Percentiles rank a stretch among this genome's conserved stretches.
Conservation (phyloP, 2,797 vertebrate species). For the Thaleichthys pacificus region DNA sequence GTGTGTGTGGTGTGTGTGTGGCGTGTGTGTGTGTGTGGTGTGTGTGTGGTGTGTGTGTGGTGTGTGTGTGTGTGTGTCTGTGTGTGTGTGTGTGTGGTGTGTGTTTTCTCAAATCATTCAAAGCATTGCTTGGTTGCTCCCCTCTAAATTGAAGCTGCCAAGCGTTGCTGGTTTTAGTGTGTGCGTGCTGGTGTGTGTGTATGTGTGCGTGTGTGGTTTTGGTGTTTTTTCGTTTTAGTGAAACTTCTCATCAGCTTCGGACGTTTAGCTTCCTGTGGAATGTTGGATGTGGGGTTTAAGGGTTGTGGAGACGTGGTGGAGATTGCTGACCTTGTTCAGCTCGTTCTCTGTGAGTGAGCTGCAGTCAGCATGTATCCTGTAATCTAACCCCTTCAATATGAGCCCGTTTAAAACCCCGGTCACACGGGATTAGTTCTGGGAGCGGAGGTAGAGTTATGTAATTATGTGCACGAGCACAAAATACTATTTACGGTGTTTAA, state of each 20-base stretch:
- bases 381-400: too few species aligned
- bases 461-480: too few species aligned
- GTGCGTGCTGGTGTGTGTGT: too few species aligned
- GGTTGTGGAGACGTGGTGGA: conserved; percentile 46
- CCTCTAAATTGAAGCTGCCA: conserved; percentile 39
- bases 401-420: too few species aligned
- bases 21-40: conserved; percentile 3
- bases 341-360: conserved; percentile 11
- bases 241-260: conserved; percentile 50
- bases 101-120: conserved; percentile 30
- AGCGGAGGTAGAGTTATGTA: too few species aligned
- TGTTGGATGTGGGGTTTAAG: conserved; percentile 38
- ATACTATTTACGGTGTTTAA: too few species aligned
- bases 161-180: conserved; percentile 28
- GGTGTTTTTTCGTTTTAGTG: conserved; percentile 40
- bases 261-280: conserved; percentile 45
- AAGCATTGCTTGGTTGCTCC: conserved; percentile 31
- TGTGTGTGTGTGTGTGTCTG: neutral
- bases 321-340: conserved; percentile 32
- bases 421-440: too few species aligned
- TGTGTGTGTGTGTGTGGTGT: neutral
- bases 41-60: neutral
- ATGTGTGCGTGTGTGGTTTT: conserved; percentile 28
- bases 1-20: neutral
- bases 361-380: conserved; percentile 9